Conservation (phyloP, 2,113 vertebrate genomes). For the Motacilla tschutschensis region DNA sequence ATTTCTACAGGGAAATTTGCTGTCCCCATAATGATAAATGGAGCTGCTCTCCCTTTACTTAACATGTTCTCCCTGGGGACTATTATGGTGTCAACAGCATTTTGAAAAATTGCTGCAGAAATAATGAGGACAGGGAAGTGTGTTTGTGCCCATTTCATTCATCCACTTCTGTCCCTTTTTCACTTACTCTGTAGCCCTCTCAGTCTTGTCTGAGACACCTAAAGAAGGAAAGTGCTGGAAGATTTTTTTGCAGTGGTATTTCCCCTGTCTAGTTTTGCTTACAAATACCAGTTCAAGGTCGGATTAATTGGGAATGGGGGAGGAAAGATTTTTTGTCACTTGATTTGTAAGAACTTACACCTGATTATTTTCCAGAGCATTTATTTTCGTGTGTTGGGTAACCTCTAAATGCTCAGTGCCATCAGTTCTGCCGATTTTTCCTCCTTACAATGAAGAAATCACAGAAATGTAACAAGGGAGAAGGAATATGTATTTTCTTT, state of each 20-base stretch:
- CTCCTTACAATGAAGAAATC: background rate
- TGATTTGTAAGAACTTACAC: background rate
- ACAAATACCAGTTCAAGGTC: background rate
- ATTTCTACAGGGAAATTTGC: slow-evolving; percentile 7
- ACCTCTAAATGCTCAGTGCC: background rate
- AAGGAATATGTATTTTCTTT: background rate
- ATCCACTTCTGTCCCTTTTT: background rate
- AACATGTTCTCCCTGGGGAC: slow-evolving; percentile 4
- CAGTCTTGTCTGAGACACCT: background rate
- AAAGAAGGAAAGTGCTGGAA: background rate
- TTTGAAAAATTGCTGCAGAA: slow-evolving; percentile 30
- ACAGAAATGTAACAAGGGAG: background rate
- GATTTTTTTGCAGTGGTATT: background rate
- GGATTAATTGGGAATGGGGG: background rate
- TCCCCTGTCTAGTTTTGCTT: background rate
- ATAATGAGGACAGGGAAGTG: background rate
- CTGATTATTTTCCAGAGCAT: background rate
- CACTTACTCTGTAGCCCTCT: background rate
- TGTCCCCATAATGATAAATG: slow-evolving; percentile 3
- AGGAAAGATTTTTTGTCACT: background rate
- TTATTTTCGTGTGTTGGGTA: background rate
- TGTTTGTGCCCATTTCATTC: background rate
- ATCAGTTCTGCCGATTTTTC: background rate
- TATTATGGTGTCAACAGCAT: background rate
- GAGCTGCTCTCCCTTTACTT: slow-evolving; percentile 3